A percentile compares a stretch with the other conserved stretches of the same genome.
These are phyloP conservation scores for Anarhynchus alexandrinus DNA, from an alignment of 2,113 vertebrate genomes.

Conservation along the genomic window DNA sequence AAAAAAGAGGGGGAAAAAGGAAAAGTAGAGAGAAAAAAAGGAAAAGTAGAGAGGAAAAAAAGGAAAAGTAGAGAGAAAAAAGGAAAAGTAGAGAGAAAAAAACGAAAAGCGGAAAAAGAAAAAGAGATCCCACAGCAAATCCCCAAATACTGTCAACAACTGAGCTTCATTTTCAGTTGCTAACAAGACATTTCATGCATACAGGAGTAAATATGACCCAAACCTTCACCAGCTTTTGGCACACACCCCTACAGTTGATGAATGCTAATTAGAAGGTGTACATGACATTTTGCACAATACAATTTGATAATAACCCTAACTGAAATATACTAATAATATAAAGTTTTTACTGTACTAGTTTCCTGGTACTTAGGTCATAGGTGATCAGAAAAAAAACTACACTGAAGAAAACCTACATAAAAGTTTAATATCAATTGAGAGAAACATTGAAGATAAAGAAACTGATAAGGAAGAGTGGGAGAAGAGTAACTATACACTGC, in stretches of 20 bases:
- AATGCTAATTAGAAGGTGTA: background rate
- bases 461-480: background rate
- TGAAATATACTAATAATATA: background rate
- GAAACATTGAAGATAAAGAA: background rate
- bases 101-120: too few species aligned
- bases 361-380: background rate
- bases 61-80: accelerated
- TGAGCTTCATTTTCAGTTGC: background rate
- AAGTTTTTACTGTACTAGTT: background rate
- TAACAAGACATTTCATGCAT: background rate
- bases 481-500: background rate
- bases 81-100: too few species aligned
- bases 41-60: too few species aligned
- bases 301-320: background rate
- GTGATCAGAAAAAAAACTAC: background rate
- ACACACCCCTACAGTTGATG: background rate
- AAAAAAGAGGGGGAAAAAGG: too few species aligned
- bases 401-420: background rate
- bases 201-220: background rate
- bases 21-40: accelerated
- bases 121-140: background rate
- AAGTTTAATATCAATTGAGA: background rate
- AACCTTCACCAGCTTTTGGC: background rate
- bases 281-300: background rate
- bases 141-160: background rate